A percentile compares a stretch with the other conserved stretches of the same genome.
phyloP scores from a whole-genome alignment of 2,888 invertebrate species.

The Heterodera filipjevi region DNA sequence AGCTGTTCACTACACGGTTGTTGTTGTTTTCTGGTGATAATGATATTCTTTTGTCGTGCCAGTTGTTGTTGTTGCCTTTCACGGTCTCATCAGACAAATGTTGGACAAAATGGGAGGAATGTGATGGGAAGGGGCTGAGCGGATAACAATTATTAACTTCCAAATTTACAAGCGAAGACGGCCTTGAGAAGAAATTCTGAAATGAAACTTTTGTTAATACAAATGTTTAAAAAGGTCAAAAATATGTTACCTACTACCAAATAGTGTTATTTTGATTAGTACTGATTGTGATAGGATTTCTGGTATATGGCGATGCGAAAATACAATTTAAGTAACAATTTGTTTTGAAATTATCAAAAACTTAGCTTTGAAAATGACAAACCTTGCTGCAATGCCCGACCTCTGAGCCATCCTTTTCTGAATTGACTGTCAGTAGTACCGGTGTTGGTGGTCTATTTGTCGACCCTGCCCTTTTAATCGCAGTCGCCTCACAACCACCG shows the following conservation, averaged over 20 bases:
- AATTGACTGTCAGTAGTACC: background rate
- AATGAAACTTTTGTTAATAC: background rate
- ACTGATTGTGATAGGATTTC: no score
- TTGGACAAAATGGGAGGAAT: slow-evolving; percentile 9
- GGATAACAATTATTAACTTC: background rate
- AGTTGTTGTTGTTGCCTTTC: background rate
- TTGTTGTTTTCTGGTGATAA: background rate
- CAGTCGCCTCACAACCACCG: background rate
- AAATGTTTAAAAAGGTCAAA: no score
- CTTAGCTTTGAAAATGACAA: background rate
- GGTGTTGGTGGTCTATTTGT: background rate
- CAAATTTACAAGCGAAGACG: slow-evolving; percentile 1
- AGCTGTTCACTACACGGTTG: background rate
- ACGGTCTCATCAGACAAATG: background rate
- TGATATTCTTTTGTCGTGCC: background rate
- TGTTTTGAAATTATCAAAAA: background rate
- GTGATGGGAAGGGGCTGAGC: background rate
- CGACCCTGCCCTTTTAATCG: background rate
- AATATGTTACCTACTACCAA: no score
- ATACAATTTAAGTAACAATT: background rate
- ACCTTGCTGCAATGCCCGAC: background rate
- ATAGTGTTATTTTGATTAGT: no score
- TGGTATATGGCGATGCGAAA: no score
- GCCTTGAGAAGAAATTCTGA: background rate
- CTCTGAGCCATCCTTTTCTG: background rate